Evolutionary conservation across 2,888 invertebrate species (phyloP).

Genomic region (Synergus gifuensis): DNA sequence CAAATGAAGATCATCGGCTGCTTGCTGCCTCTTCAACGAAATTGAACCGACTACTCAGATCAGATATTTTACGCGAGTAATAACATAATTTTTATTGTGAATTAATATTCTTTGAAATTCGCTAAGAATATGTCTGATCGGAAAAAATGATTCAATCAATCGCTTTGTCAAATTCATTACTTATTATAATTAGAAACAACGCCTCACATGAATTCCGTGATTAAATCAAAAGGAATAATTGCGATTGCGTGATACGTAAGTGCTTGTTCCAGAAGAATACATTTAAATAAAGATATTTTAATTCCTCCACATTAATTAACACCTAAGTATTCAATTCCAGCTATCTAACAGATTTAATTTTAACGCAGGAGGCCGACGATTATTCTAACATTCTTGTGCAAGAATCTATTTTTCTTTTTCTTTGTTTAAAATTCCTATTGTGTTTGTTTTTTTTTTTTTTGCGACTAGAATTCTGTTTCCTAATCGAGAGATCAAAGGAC

Average conservation of each 20-base stretch:
- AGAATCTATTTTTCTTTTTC: background rate
- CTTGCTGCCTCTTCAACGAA: conserved; percentile 19
- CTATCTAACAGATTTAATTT: background rate
- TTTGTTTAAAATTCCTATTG: background rate
- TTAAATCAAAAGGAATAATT: conserved; percentile 4
- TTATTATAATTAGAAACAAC: background rate
- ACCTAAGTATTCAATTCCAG: background rate
- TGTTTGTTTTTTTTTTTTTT: conserved; percentile 4
- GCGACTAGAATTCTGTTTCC: background rate
- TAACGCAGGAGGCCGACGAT: too few species aligned
- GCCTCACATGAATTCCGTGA: background rate
- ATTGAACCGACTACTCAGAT: conserved; percentile 14
- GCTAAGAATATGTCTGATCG: background rate
- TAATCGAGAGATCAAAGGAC: background rate
- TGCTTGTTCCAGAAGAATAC: background rate
- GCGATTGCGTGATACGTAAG: conserved; percentile 1
- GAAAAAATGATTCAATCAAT: background rate
- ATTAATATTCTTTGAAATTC: conserved; percentile 1
- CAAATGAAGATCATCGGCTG: conserved; percentile 2
- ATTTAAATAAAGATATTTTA: background rate
- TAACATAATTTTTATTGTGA: conserved; percentile 6
- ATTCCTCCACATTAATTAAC: background rate
- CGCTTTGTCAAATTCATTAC: background rate
- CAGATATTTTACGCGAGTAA: conserved; percentile 2
- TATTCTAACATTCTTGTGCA: too few species aligned